phyloP scores from a whole-genome alignment of 2,797 vertebrate genomes.

The Knipowitschia caucasica region DNA sequence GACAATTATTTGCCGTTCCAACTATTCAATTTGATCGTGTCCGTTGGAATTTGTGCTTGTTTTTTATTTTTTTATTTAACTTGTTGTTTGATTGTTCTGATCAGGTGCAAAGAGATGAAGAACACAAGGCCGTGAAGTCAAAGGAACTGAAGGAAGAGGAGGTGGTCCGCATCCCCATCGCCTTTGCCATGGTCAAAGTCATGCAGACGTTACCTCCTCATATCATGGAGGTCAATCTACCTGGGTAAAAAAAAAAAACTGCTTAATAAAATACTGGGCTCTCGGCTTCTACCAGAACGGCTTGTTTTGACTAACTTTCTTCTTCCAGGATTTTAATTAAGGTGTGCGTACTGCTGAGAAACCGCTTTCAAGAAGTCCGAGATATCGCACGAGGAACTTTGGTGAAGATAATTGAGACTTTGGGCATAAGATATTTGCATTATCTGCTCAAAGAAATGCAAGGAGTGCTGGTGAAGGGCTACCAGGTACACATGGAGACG shows the following conservation, averaged over 20 bases:
- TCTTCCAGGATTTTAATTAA: conserved; percentile 87
- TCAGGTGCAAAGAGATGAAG: conserved; percentile 90
- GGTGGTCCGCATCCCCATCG: conserved; percentile 86
- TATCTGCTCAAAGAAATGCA: conserved; percentile 92
- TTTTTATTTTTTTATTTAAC: neutral
- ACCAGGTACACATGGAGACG: conserved; percentile 79
- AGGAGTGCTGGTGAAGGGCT: conserved; percentile 86
- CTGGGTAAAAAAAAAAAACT: conserved; percentile 74
- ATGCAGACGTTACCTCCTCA: conserved; percentile 90
- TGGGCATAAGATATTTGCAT: conserved; percentile 86
- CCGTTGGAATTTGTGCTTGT: neutral
- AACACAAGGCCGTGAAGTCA: conserved; percentile 91
- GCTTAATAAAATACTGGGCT: neutral
- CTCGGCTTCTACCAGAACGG: neutral
- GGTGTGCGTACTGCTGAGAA: conserved; percentile 89
- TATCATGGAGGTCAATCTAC: conserved; percentile 89
- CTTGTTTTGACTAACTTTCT: neutral
- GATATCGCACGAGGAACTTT: conserved; percentile 90
- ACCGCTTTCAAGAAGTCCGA: conserved; percentile 92
- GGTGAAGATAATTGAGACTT: conserved; percentile 87
- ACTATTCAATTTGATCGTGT: conserved; percentile 5
- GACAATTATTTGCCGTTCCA: no score
- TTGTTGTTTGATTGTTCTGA: neutral
- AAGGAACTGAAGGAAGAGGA: conserved; percentile 92
- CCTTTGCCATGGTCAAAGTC: conserved; percentile 93